These are phyloP conservation scores for Schizaphis graminum DNA, from an alignment of 2,888 invertebrate species.

Conservation along the genomic window DNA sequence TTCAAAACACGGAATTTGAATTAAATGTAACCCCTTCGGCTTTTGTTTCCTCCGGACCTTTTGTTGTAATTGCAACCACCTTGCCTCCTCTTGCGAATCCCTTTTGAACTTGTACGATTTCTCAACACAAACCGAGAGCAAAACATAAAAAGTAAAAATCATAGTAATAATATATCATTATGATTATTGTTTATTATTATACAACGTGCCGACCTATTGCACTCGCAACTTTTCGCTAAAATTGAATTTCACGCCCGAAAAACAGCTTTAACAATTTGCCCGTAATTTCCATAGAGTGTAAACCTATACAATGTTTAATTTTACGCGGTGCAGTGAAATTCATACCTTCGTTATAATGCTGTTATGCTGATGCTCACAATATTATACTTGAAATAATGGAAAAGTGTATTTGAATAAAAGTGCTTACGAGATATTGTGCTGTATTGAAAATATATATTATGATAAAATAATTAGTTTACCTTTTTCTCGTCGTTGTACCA, in stretches of 20 bases:
- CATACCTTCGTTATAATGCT: not conserved
- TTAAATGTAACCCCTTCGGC: slow-evolving; percentile 63
- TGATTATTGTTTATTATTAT: slow-evolving; percentile 25
- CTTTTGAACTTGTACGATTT: slow-evolving; percentile 60
- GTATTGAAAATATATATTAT: not conserved
- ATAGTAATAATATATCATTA: slow-evolving; percentile 38
- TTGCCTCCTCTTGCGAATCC: slow-evolving; percentile 20
- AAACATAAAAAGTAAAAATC: slow-evolving; percentile 37
- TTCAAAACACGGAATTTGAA: slow-evolving; percentile 65
- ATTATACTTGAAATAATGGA: not conserved
- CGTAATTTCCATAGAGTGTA: not conserved
- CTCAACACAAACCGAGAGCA: slow-evolving; percentile 36
- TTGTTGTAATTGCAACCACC: slow-evolving; percentile 53
- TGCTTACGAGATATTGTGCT: not conserved
- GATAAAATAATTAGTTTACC: not conserved
- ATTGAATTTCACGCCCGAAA: slow-evolving; percentile 9
- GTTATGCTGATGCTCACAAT: not conserved
- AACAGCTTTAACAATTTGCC: not conserved
- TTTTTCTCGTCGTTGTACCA: not conserved
- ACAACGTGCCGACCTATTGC: slow-evolving; percentile 15
- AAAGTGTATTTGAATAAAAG: not conserved
- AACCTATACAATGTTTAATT: not conserved
- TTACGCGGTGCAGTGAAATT: not conserved
- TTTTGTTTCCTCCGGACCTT: slow-evolving; percentile 54
- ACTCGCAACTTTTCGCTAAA: not conserved